phyloP scores from a whole-genome alignment of 2,113 vertebrate genomes.

The Centropristis striata region DNA sequence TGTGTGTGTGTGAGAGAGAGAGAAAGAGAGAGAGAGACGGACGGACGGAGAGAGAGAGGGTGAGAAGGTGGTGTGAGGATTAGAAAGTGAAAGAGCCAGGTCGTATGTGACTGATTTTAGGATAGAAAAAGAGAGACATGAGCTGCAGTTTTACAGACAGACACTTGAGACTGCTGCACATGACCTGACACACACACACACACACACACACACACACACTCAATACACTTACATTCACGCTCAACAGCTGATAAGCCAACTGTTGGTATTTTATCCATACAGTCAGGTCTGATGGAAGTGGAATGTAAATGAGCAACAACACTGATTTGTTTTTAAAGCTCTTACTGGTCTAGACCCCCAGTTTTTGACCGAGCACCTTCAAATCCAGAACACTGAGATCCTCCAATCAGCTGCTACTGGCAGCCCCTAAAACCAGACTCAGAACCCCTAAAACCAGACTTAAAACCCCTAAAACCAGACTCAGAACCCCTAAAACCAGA shows the following conservation, averaged over 20 bases:
- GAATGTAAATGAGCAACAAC: constrained; percentile 47
- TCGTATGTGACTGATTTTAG: constrained; percentile 61
- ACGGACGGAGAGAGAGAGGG: too few species aligned
- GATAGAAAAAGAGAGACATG: constrained; percentile 61
- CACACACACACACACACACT: constrained; percentile 43
- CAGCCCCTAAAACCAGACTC: too few species aligned
- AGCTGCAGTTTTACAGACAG: constrained; percentile 33
- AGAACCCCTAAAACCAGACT: too few species aligned
- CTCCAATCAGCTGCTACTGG: too few species aligned
- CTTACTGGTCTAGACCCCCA: too few species aligned
- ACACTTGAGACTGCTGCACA: constrained; percentile 45
- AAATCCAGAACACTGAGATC: too few species aligned
- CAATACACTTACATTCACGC: constrained; percentile 8
- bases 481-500: too few species aligned
- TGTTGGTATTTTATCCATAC: constrained; percentile 38
- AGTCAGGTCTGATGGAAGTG: constrained; percentile 20
- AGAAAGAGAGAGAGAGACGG: constrained; percentile 23
- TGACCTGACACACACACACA: constrained; percentile 32
- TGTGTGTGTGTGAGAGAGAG: constrained; percentile 15
- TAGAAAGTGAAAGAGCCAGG: constrained; percentile 45
- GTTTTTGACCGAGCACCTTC: too few species aligned
- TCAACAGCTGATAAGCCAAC: constrained; percentile 32
- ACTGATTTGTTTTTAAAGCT: too few species aligned
- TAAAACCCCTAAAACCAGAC: too few species aligned
- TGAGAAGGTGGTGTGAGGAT: constrained; percentile 45